phyloP scores from a whole-genome alignment of 2,888 invertebrate species.

The Notodonta dromedarius region DNA sequence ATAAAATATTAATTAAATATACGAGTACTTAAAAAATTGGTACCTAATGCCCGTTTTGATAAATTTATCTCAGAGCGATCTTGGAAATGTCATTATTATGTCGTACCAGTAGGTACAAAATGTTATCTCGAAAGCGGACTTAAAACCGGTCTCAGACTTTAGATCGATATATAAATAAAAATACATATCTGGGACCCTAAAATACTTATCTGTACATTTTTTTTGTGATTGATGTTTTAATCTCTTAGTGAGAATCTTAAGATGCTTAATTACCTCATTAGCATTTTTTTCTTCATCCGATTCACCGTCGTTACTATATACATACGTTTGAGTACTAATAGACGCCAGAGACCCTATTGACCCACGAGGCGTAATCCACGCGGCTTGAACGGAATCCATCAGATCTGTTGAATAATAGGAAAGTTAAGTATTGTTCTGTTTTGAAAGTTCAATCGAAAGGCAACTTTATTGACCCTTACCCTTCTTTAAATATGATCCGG shows the following conservation, averaged over 20 bases:
- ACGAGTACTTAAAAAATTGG: too few relatives aligned
- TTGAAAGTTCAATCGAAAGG: background rate
- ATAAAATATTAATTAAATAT: background rate
- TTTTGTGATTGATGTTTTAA: too few relatives aligned
- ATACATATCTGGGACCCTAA: too few relatives aligned
- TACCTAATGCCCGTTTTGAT: too few relatives aligned
- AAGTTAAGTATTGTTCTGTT: background rate
- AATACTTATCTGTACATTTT: too few relatives aligned
- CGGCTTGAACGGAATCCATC: background rate
- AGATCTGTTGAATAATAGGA: background rate
- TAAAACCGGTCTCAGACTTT: too few relatives aligned
- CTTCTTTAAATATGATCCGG: slow-evolving; percentile 54
- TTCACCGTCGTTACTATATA: background rate
- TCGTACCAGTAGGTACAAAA: too few relatives aligned
- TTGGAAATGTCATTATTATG: too few relatives aligned
- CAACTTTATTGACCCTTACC: slow-evolving; percentile 32
- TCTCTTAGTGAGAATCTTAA: too few relatives aligned
- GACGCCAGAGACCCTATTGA: slow-evolving; percentile 5
- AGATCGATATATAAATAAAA: too few relatives aligned
- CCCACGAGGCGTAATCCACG: background rate
- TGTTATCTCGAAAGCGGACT: too few relatives aligned
- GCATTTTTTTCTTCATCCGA: background rate
- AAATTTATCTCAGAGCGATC: too few relatives aligned
- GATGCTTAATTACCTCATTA: background rate
- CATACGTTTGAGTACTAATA: background rate